Evolutionary conservation across 92 coral and sea anemone genomes (phyloP), one percentile per base, ranked within the genome.

Genomic region (Porites cylindrica): DNA sequence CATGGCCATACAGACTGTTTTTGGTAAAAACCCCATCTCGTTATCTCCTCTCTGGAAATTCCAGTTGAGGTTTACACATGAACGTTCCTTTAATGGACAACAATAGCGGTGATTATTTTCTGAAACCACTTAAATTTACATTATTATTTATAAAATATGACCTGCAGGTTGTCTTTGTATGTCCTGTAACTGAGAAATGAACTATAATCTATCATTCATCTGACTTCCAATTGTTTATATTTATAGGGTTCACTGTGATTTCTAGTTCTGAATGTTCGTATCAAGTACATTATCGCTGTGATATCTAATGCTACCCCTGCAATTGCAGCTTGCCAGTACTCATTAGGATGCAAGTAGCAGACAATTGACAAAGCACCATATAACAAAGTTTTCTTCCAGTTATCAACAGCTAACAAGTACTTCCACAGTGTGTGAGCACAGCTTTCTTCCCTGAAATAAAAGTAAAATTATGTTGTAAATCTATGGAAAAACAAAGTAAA

Each of bases 341-440:
- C 89, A 65, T 93, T 90, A 1, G 96, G 96, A 51, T 95, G 94
- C 11, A 96, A 89, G 72, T 88, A 96, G 32, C 99, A 96, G 13
- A 90, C 86, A 16, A 90, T 59, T 10, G 99, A 96, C 62, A 96
- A 73, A 3, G 90, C 87, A 16, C 84, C 88, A 83, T 96, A 96
- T 63, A 96, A 86, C 21, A 96, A 66, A 12, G 91, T 89, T 90
- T 94, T 95, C 86, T 96, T 96, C 99, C 99, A 96, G 83, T 91
- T 93, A 82, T 96, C 99, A 19, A 95, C 70, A 53, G 98, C 96
- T 78, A 91, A 53, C 21, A 96, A 66, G 80, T 89, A 91, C 20
- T 92, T 86, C 99, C 99, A 96, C 20, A 96, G 87, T 19, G 88
- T 87, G 60, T 87, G 90, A 43, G 90, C 86, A 66, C 89, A 90